Evolutionary conservation across 2,797 vertebrate genomes (phyloP), one percentile per base, ranked within the genome.

Genomic region (Diglossa cyanea): DNA sequence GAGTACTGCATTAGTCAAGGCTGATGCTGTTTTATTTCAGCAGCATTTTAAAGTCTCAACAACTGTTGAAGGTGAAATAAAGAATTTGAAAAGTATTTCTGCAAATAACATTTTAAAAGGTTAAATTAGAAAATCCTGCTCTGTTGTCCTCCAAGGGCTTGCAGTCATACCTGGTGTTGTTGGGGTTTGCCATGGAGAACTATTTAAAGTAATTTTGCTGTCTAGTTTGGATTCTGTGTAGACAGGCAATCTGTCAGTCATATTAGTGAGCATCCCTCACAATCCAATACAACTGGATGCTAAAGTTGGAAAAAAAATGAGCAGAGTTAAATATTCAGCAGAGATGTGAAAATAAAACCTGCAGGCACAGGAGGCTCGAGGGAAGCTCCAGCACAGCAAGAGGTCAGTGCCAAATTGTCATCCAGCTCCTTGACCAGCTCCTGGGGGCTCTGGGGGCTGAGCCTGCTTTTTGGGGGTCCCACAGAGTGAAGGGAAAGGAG

Each of bases 71-170:
- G 79, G 54, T 71, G 66, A 90, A 90, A 61, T 47, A 48, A 60
- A 60, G 72, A 89, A 75, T 75, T 83, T 67, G 73, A 68, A 33
- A 93, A 74, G 63, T 51, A 13, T 39, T 79, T 62, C 63, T 62
- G 50, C 76, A 86, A 82, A 90, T 77, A 71, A 70, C 35, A 44
- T 88, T 73, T 66, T 94, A 95, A 96, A 95, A 96, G 95, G 94
- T 95, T 97, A 95, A 96, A 95, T 97, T 88, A 97, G 90, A 87
- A 96, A 96, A 74, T 94, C 81, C 93, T 93, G 87, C 87, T 68
- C 53, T 58, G 58, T 67, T 93, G 96, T 93, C 94, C 93, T 96
- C 87, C 71, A 48, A 93, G 94, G 90, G 81, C 91, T 91, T 80
- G 61, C 67, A 48, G 80, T 55, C 73, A 68, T 86, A 67, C 78